These are phyloP conservation scores for Oreochromis aureus DNA, from an alignment of 2,113 vertebrate genomes.

Conservation along the genomic window DNA sequence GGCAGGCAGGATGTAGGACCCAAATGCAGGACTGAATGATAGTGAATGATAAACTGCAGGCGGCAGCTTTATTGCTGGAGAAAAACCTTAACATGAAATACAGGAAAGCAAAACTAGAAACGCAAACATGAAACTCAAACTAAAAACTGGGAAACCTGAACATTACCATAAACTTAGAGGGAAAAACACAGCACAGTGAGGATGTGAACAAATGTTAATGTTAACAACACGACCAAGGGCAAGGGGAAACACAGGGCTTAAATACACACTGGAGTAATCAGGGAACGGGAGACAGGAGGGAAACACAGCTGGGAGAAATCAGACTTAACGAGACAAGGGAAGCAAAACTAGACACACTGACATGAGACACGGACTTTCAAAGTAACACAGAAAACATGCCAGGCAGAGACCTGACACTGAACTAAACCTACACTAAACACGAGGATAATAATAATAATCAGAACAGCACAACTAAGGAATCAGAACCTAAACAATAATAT, in stretches of 20 bases:
- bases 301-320: neutral
- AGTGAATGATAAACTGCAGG: neutral
- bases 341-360: neutral
- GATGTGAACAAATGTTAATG: neutral
- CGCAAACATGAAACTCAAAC: neutral
- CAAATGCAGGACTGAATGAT: neutral
- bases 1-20: neutral
- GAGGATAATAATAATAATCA: neutral
- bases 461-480: neutral
- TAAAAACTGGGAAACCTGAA: neutral
- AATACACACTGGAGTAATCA: neutral
- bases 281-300: neutral
- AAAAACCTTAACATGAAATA: neutral
- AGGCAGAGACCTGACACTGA: neutral
- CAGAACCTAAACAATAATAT: neutral
- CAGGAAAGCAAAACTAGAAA: neutral
- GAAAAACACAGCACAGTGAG: neutral
- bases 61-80: accelerated
- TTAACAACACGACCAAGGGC: accelerated
- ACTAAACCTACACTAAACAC: neutral
- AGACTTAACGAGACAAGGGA: neutral
- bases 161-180: neutral
- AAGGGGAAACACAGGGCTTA: neutral
- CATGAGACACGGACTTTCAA: neutral
- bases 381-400: neutral